Conservation (phyloP, 2,888 invertebrate genomes). For the Drosophila stalkeri region DNA sequence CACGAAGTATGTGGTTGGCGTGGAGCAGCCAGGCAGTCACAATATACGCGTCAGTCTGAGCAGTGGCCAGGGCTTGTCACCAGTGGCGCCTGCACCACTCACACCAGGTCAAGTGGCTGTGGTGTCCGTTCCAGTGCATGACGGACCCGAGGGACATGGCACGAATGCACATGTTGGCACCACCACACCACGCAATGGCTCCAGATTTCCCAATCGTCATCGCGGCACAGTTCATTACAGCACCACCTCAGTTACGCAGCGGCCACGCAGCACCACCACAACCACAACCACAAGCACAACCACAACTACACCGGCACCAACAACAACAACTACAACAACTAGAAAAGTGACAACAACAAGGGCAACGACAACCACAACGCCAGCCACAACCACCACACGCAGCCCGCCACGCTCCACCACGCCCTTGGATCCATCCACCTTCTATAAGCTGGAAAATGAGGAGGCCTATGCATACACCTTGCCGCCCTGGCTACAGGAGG, state of each 20-base stretch:
- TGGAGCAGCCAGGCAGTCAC: constrained; percentile 62
- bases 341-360: constrained; percentile 40
- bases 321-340: constrained; percentile 36
- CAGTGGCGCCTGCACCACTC: constrained; percentile 46
- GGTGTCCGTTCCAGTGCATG: constrained; percentile 33
- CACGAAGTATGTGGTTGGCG: constrained; percentile 55
- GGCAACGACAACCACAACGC: constrained; percentile 29
- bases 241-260: constrained; percentile 50
- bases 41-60: constrained; percentile 62
- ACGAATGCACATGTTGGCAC: constrained; percentile 71
- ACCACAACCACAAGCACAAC: constrained; percentile 32
- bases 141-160: constrained; percentile 65
- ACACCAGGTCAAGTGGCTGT: constrained; percentile 49
- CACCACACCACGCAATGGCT: constrained; percentile 51
- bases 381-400: constrained; percentile 40
- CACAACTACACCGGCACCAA: constrained; percentile 16
- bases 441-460: constrained; percentile 71
- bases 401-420: constrained; percentile 51
- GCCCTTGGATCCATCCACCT: constrained; percentile 65
- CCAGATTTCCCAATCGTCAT: constrained; percentile 61
- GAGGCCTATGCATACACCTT: constrained; percentile 78
- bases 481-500: constrained; percentile 82
- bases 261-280: constrained; percentile 33
- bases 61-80: constrained; percentile 54
- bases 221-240: constrained; percentile 71